A percentile compares a stretch with the other conserved stretches of the same genome.
These are phyloP conservation scores for Chalcosyrphus nemorum DNA, from an alignment of 2,888 invertebrate species.

Conservation along the genomic window DNA sequence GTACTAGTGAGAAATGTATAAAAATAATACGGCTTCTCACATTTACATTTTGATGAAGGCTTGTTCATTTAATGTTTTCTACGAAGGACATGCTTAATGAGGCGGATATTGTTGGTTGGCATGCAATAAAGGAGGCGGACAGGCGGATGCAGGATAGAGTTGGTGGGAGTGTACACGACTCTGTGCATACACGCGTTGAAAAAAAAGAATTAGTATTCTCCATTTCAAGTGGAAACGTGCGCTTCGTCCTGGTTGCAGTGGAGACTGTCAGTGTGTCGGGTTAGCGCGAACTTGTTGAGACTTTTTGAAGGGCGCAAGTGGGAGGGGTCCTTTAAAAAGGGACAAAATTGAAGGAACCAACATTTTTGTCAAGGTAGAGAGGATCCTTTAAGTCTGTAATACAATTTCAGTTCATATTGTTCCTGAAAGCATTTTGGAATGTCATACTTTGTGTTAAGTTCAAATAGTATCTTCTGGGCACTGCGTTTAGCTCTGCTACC, in stretches of 20 bases:
- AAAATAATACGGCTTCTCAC: conserved; percentile 36
- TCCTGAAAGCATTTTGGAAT: too few relatives aligned
- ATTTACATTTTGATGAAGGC: conserved; percentile 55
- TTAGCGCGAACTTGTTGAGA: background rate
- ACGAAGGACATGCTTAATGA: conserved; percentile 68
- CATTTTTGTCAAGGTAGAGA: too few relatives aligned
- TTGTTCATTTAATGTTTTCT: conserved; percentile 60
- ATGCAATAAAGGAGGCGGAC: conserved; percentile 48
- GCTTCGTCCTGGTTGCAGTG: background rate
- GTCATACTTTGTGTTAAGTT: too few relatives aligned
- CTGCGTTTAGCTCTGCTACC: too few relatives aligned
- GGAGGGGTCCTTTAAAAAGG: background rate
- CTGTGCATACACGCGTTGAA: background rate
- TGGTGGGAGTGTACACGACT: conserved; percentile 4
- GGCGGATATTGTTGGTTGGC: conserved; percentile 67
- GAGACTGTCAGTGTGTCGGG: background rate
- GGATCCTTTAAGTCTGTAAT: too few relatives aligned
- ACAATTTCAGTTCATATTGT: too few relatives aligned
- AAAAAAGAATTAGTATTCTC: background rate
- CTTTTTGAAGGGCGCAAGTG: background rate
- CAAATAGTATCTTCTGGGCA: too few relatives aligned
- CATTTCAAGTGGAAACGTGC: background rate
- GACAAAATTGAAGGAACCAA: too few relatives aligned
- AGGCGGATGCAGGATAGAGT: conserved; percentile 29
- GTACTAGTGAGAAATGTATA: conserved; percentile 1